Base-by-base conservation (phyloP, 2,797 vertebrate species). In the Cyclura pinguis region DNA sequence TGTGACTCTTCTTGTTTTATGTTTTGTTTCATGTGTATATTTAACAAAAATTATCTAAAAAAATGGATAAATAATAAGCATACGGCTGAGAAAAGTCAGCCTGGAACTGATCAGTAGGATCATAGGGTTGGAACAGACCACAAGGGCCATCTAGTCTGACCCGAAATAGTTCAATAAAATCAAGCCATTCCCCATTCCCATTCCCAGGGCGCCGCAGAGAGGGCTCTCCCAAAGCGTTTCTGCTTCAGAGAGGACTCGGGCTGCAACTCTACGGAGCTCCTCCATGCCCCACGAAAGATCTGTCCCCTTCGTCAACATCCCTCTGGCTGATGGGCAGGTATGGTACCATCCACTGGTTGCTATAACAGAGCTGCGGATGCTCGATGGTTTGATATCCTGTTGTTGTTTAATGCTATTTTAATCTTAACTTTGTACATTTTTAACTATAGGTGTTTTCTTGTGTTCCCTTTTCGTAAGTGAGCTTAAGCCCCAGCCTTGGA, bases 271-370 rank as follows among this genome's bases (percentile, higher is more conserved):
- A 14, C 94, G 96, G 89, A 95, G 94, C 64, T 93, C 94, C 84
- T 93, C 94, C 0, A 69, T 92, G 87, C 92, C 93, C 18, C 93
- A 91, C 5, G 86, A 92, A 55, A 95, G 91, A 87, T 92, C 85
- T 0, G 64, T 96, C 80, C 96, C 96, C 0, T 96, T 97, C 90
- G 96, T 97, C 35, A 97, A 98, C 2, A 98, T 98, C 59, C 98
- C 98, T 10, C 97, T 98, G n/a, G 97, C 97, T 72, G 97, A 94
- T 90, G 98, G 98, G 78, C 96, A 98, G 97, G 98, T 98, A 96
- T 67, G 6, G 47, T 62, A 89, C 2, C 22, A 50, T 27, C 1
- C 35, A 8, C 4, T 5, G 57, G 18, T 32, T 22, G 38, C 42
- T 29, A 42, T 32, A 35, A 8, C 55, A 8, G 42, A 76, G 8